Conservation (phyloP, 2,113 vertebrate species). For the Thunnus thynnus region DNA sequence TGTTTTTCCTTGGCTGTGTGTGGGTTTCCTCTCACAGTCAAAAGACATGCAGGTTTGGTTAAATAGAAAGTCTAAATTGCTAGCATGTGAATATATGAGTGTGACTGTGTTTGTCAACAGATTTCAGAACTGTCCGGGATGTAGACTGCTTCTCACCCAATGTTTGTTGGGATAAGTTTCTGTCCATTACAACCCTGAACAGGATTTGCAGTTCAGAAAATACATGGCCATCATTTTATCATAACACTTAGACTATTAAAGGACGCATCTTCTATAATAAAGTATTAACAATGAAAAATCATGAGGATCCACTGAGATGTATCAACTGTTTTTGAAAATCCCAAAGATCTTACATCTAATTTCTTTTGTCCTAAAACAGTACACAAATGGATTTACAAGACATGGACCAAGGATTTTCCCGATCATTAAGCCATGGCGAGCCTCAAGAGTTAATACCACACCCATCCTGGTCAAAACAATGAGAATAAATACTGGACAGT, state of each 20-base stretch:
- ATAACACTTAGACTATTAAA: background rate
- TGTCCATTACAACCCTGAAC: too few relatives aligned
- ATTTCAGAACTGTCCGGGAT: too few relatives aligned
- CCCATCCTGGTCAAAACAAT: constrained; percentile 55
- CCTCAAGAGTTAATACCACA: constrained; percentile 46
- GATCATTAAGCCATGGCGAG: constrained; percentile 39
- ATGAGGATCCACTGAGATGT: background rate
- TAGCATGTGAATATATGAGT: too few relatives aligned
- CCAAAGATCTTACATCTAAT: background rate
- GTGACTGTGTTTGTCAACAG: too few relatives aligned
- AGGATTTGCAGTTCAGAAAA: background rate
- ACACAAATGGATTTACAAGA: constrained; percentile 70
- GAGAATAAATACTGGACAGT: constrained; percentile 33
- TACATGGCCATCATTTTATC: too few relatives aligned
- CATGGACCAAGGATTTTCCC: constrained; percentile 39
- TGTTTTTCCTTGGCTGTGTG: too few relatives aligned
- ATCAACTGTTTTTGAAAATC: background rate
- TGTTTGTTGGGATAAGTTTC: too few relatives aligned
- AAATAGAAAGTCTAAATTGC: too few relatives aligned
- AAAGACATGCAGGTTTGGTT: too few relatives aligned
- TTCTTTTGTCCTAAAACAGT: constrained; percentile 61
- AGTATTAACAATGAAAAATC: background rate
- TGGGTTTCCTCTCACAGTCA: too few relatives aligned
- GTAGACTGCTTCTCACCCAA: too few relatives aligned
- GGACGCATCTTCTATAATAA: too few relatives aligned